Evolutionary conservation across 2,113 vertebrate species (phyloP).

Genomic region (Sylvietta virens): DNA sequence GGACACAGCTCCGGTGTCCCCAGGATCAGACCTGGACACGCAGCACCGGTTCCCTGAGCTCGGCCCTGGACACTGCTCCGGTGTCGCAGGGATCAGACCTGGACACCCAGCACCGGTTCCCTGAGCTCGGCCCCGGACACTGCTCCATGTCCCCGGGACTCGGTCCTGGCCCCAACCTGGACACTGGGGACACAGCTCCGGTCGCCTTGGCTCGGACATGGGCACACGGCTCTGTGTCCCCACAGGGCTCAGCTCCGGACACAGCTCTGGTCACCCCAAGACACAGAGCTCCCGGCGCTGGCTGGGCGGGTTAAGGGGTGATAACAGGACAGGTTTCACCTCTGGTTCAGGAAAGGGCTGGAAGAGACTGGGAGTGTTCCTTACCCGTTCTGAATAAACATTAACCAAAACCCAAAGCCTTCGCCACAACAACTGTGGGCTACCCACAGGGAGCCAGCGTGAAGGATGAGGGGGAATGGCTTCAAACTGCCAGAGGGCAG

Average conservation of each 20-base stretch:
- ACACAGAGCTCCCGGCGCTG: fast-evolving
- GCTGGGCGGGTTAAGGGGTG: fast-evolving
- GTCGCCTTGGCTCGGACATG: fast-evolving
- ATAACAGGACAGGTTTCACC: fast-evolving
- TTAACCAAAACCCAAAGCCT: not conserved
- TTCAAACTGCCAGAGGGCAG: not conserved
- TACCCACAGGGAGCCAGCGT: not conserved
- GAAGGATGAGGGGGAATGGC: fast-evolving
- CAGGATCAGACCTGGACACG: not conserved
- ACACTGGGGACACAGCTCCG: fast-evolving
- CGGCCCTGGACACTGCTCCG: not conserved
- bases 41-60: no score
- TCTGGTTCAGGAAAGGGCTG: not conserved
- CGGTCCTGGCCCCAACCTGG: fast-evolving
- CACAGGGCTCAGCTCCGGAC: fast-evolving
- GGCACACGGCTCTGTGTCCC: not conserved
- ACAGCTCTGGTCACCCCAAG: not conserved
- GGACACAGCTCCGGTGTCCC: not conserved
- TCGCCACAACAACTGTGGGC: not conserved
- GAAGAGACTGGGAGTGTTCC: fast-evolving
- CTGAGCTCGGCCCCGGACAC: not conserved
- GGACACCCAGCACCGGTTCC: no score
- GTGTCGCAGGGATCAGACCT: not conserved
- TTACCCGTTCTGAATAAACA: not conserved
- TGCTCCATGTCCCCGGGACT: fast-evolving